These are phyloP conservation scores for Metridium senile DNA, from an alignment of 92 coral and sea anemone species.

Conservation along the genomic window DNA sequence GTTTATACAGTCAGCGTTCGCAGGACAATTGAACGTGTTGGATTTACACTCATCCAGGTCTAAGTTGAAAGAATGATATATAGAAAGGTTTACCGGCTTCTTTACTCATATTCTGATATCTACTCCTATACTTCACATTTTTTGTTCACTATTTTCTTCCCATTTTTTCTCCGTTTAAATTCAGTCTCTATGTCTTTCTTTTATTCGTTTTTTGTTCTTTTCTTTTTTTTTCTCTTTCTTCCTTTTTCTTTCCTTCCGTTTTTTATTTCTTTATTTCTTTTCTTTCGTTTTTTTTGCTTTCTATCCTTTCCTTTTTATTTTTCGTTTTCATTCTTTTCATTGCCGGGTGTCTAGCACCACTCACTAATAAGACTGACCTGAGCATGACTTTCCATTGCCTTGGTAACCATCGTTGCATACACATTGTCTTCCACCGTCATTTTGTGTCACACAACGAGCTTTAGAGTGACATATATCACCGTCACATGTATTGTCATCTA, in stretches of 20 bases:
- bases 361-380: conserved; percentile 31
- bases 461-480: conserved; percentile 55
- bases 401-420: conserved; percentile 72
- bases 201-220: too few species aligned
- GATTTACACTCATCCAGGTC: conserved; percentile 71
- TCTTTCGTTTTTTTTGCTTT: too few species aligned
- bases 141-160: too few species aligned
- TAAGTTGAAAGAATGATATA: conserved; percentile 4
- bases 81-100: conserved; percentile 14
- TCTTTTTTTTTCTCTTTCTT: too few species aligned
- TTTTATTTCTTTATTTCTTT: too few species aligned
- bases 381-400: conserved; percentile 72
- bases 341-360: neutral
- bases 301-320: too few species aligned
- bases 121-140: too few species aligned
- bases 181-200: too few species aligned
- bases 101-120: too few species aligned
- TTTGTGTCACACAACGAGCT: conserved; percentile 44
- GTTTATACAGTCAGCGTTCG: conserved; percentile 66
- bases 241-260: too few species aligned
- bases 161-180: too few species aligned
- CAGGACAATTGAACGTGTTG: conserved; percentile 38
- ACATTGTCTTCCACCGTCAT: conserved; percentile 53
- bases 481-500: conserved; percentile 60
- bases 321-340: neutral